Evolutionary conservation across 1,140 invertebrate species (phyloP), one percentile per base, ranked within the genome.

Genomic region (Thalassaphorura encarpata): DNA sequence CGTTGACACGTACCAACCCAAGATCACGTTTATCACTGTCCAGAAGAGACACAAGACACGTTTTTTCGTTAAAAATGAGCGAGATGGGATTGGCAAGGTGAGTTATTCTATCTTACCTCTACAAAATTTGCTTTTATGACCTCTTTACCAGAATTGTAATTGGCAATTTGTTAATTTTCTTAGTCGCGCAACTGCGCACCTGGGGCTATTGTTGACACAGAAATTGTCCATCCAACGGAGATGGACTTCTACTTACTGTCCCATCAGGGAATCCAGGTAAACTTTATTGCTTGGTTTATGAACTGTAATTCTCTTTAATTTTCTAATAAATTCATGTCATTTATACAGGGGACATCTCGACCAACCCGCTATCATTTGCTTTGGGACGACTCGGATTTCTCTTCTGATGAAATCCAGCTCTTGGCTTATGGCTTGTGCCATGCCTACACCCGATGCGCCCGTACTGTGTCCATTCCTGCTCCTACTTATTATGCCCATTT

Each of bases 401-500:
- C 58, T 19, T 63, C 71, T 24, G 71, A 77, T 58, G 66, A 73
- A 33, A 48, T 78, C 19, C 72, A 77, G 49, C 54, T 59, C 13
- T 61, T 78, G 46, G 74, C 76, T 5, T 76, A 71, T 59, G 59
- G 69, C 49, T 67, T 77, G 42, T 78, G 77, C 51, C 73, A 78
- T 60, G 67, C 71, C 6, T 78, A 75, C 58, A 68, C 68, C 8
- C 69, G 77, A 33, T 78, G 76, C 66, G 68, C 72, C 42, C 67
- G 72, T 26, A 70, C 72, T 18, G 75, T 78, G 4, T 74, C 72
- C 19, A 75, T 76, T 58, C 76, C 76, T 23, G 71, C 76, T 5
- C 76, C 77, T 0, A 72, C 72, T 43, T 77, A 77, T 58, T 78
- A 77, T 66, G 75, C 77, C 31, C 75, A 77, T 67, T 66, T 76